phyloP scores from a whole-genome alignment of 2,888 invertebrate genomes.

The Athetis lepigone region DNA sequence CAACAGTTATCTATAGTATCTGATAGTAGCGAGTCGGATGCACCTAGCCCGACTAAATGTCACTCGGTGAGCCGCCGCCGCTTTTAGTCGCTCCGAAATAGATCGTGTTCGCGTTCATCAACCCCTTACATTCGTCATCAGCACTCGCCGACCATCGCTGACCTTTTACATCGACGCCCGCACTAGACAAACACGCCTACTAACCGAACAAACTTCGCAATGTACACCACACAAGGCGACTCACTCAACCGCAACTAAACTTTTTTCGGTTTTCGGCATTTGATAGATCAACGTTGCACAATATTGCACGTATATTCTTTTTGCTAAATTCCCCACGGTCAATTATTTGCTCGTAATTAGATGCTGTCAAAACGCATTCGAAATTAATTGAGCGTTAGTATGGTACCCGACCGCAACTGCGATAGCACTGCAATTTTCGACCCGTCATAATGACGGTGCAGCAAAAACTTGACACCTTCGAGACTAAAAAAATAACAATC shows the following conservation, averaged over 20 bases:
- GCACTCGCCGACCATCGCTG: constrained; percentile 71
- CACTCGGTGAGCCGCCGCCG: constrained; percentile 87
- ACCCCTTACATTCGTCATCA: constrained; percentile 88
- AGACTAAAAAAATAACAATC: constrained; percentile 74
- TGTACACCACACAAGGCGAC: constrained; percentile 48
- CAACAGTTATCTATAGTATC: constrained; percentile 70
- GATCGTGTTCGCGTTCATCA: constrained; percentile 86
- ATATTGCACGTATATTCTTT: constrained; percentile 55
- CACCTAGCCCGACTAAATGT: constrained; percentile 88
- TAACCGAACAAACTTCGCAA: constrained; percentile 62
- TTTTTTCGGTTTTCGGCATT: constrained; percentile 55
- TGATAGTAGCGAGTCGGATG: constrained; percentile 82
- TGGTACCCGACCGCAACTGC: constrained; percentile 76
- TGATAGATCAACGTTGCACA: constrained; percentile 64
- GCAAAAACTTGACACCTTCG: constrained; percentile 84
- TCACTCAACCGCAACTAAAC: constrained; percentile 23
- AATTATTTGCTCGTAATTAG: constrained; percentile 77
- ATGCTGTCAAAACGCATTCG: constrained; percentile 83
- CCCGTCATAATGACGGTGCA: constrained; percentile 84
- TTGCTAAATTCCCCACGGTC: constrained; percentile 63
- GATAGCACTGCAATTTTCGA: constrained; percentile 80
- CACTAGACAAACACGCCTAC: constrained; percentile 61
- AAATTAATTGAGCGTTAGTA: constrained; percentile 85
- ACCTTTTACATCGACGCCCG: constrained; percentile 81
- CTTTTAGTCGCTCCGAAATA: constrained; percentile 89